These are phyloP conservation scores for Catagonus wagneri DNA, from an alignment of 2,113 vertebrate genomes.

Conservation along the genomic window DNA sequence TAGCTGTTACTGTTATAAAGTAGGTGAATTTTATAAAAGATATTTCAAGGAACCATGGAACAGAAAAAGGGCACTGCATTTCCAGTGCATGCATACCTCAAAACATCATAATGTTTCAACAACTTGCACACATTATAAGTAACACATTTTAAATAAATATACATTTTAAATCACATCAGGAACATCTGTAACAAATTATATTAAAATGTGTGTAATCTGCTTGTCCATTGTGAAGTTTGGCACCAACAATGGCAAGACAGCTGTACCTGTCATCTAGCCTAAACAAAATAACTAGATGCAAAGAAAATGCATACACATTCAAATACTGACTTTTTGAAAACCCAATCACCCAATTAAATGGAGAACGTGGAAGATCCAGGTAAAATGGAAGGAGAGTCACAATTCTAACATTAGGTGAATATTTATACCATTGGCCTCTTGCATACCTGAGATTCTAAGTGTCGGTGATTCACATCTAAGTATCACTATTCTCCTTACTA, in stretches of 20 bases:
- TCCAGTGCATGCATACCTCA: not conserved
- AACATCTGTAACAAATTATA: not conserved
- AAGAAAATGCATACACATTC: not conserved
- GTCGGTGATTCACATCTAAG: not conserved
- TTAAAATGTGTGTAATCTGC: not conserved
- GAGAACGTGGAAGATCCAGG: not conserved
- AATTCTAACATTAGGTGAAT: not conserved
- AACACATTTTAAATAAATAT: not conserved
- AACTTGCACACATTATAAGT: not conserved
- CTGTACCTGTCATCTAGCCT: not conserved
- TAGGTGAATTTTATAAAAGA: not conserved
- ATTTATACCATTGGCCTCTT: not conserved
- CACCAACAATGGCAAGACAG: not conserved
- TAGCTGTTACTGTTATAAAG: not conserved
- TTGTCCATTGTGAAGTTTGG: not conserved
- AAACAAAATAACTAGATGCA: not conserved
- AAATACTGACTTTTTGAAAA: constrained; percentile 3
- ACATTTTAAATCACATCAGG: not conserved
- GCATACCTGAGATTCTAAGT: not conserved
- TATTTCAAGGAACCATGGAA: not conserved
- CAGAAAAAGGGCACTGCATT: not conserved
- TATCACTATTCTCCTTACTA: not conserved
- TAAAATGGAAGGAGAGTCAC: not conserved
- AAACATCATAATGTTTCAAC: constrained; percentile 8
- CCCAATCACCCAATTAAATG: not conserved